Evolutionary conservation across 2,113 vertebrate genomes (phyloP), one percentile per base, ranked within the genome.

Genomic region (Climacteris rufus): DNA sequence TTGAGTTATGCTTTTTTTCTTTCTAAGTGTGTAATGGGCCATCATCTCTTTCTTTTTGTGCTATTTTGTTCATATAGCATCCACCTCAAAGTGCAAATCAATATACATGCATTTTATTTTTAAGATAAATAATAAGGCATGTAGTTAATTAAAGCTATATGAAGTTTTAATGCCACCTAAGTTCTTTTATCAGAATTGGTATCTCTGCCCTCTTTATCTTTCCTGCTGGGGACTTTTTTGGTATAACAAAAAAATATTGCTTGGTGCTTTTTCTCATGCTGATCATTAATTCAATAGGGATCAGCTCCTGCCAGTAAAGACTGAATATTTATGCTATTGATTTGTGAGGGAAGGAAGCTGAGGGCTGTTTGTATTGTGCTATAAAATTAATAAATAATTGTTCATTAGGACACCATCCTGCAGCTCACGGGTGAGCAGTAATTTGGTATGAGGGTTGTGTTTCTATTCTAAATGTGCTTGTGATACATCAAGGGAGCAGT

Each of bases 321-420:
- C 82, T 94, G 78, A 57, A 77, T 91, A 89, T 93, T 95, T 93
- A 79, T 87, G 30, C 39, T 74, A 96, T 96, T 93, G 87, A 91
- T 97, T 90, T 91, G 63, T 77, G 66, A 93, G 50, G n/a, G 66
- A 87, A 94, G 78, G 82, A 96, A 96, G 75, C 71, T 49, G 86
- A 90, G 47, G 66, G 82, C 47, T 95, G 88, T 93, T 86, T 83
- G 33, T 81, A 40, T 86, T 83, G 85, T 91, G 82, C 85, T 71
- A 37, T 89, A 82, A 92, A 93, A 94, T 94, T 95, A 96, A 96
- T 90, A 94, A 96, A 94, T 96, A 94, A 96, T 95, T 84, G 85
- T 90, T 93, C 79, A 86, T 88, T 94, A 93, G 54, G 49, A 85
- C 66, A 72, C 54, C 66, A 80, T 91, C 63, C 82, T 91, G 88